Evolutionary conservation across 2,113 vertebrate genomes (phyloP).

Genomic region (Cyphomyrus plagiostoma): DNA sequence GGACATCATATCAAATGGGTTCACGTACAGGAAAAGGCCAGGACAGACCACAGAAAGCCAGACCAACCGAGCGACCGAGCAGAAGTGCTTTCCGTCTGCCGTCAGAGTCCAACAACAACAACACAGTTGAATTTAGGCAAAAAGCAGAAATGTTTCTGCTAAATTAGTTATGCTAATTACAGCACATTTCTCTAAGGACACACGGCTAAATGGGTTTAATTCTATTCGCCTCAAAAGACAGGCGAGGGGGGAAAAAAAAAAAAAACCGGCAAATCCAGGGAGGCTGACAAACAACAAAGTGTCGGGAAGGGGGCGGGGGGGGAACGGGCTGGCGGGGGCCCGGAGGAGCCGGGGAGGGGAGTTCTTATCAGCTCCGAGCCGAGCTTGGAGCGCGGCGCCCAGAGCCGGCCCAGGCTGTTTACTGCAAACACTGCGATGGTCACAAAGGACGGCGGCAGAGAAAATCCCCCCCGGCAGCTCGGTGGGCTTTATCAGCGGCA

Average conservation of each 20-base stretch:
- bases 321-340: constrained; percentile 19
- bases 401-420: background rate
- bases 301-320: constrained; percentile 32
- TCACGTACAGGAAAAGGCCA: background rate
- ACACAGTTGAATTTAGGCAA: constrained; percentile 49
- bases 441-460: background rate
- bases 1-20: background rate
- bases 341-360: constrained; percentile 28
- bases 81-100: background rate
- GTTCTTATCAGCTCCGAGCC: constrained; percentile 48
- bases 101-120: background rate
- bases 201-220: constrained; percentile 66
- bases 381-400: constrained; percentile 4
- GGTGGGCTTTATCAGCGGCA: background rate
- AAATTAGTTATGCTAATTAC: constrained; percentile 74
- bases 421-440: background rate
- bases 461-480: background rate
- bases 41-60: background rate
- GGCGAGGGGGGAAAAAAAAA: constrained; percentile 13
- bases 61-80: background rate
- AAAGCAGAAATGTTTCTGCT: constrained; percentile 63
- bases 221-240: constrained; percentile 61
- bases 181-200: constrained; percentile 55
- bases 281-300: constrained; percentile 17
- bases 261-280: constrained; percentile 30